These are phyloP conservation scores for Diarsia dahlii DNA, from an alignment of 2,888 invertebrate species.

Conservation along the genomic window DNA sequence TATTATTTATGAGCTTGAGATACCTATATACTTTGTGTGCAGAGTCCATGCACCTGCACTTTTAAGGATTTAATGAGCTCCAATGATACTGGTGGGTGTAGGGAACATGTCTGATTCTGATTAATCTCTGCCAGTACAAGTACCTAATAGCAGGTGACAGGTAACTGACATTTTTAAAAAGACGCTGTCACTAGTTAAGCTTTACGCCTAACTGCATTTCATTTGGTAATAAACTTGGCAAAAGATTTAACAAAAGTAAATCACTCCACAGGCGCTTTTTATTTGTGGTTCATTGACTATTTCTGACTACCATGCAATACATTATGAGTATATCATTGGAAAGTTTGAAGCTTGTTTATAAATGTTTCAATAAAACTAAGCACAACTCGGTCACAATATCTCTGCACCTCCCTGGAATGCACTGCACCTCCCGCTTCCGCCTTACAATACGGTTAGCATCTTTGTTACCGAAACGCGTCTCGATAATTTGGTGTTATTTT, in stretches of 20 bases:
- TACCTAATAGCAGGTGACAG: background rate
- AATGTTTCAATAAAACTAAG: background rate
- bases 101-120: background rate
- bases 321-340: background rate
- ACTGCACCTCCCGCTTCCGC: too few species aligned
- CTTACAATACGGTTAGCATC: too few species aligned
- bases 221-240: background rate
- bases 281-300: background rate
- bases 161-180: background rate
- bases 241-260: background rate
- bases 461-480: too few species aligned
- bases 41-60: background rate
- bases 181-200: too few species aligned
- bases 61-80: background rate
- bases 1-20: background rate
- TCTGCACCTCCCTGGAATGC: too few species aligned
- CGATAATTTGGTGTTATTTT: too few species aligned
- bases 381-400: too few species aligned
- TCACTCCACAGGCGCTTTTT: background rate
- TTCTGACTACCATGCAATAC: background rate
- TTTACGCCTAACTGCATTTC: background rate
- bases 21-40: background rate
- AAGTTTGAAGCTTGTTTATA: background rate
- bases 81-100: background rate
- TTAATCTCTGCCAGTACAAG: background rate